Evolutionary conservation across 2,797 vertebrate species (phyloP).

Genomic region (Dipus sagitta): DNA sequence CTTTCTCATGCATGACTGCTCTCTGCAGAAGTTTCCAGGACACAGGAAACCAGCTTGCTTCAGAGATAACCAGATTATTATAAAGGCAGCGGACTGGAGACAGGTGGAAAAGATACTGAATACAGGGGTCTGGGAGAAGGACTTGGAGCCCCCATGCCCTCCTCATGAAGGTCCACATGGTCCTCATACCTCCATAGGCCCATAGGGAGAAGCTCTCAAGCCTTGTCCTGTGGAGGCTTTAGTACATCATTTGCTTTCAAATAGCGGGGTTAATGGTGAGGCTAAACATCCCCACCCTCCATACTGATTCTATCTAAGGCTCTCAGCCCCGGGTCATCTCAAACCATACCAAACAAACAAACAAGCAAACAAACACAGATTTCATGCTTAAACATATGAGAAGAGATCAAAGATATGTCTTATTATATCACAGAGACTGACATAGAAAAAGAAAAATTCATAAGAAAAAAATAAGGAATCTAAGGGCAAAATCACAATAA

Average conservation of each 20-base stretch:
- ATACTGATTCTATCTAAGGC: not conserved
- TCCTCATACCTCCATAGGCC: not conserved
- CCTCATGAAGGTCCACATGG: not conserved
- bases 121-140: not conserved
- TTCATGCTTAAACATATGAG: too few relatives aligned
- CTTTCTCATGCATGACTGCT: not conserved
- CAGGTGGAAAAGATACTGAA: not conserved
- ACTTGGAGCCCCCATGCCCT: not conserved
- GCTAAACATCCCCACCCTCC: not conserved
- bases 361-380: too few relatives aligned
- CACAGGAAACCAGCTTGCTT: not conserved
- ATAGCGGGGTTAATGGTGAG: too few relatives aligned
- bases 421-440: not conserved
- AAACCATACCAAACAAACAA: not conserved
- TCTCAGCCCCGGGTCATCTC: not conserved
- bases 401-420: not conserved
- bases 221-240: not conserved
- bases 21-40: not conserved
- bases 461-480: not conserved
- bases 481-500: not conserved
- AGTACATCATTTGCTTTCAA: not conserved
- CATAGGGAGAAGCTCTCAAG: not conserved
- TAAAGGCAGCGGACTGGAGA: not conserved
- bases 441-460: not conserved
- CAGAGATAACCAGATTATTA: not conserved